Base-by-base conservation (phyloP, 2,888 invertebrate genomes). In the Gibbula magus region DNA sequence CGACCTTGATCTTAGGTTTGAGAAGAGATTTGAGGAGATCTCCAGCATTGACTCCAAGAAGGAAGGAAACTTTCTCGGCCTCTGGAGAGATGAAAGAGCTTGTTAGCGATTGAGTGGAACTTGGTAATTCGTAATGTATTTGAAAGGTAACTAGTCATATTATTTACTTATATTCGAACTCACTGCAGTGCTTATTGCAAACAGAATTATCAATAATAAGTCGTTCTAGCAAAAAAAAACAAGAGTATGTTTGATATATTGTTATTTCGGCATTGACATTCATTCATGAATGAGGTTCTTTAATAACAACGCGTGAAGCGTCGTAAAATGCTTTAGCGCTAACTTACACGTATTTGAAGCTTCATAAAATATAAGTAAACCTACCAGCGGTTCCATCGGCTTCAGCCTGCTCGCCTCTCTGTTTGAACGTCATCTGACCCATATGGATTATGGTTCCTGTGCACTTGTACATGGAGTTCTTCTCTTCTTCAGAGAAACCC, bases 361-460 rank as follows among this genome's bases (percentile, higher is more conserved):
- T n/a, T n/a, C n/a, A n/a, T n/a, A n/a, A n/a, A n/a, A n/a, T 54
- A n/a, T 25, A 29, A 25, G 0, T 5, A 5, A 18, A 16, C 29
- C 3, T 61, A 61, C 61, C 61, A 29, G 29, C 88, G 25, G 92
- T 91, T 73, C 92, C 93, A 82, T 93, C 93, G 39, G 92, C 91
- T 83, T 93, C 93, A 29, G 93, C 93, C 88, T 99, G 99, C 94
- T 99, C 99, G 95, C 99, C 99, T 93, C 99, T 97, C 95, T 99
- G 99, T 94, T 99, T 99, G 97, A 99, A 99, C 95, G 99, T 99
- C 98, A 99, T 97, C 93, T 97, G 96, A 95, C 99, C 99, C 97
- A 99, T 98, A 94, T 99, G 99, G 98, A 99, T 98, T 93, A 99
- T 99, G 93, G 98, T 95, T 92, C 98, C 98, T 89, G 98, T 98